phyloP scores from a whole-genome alignment of 2,888 invertebrate species.

The Mantis religiosa region DNA sequence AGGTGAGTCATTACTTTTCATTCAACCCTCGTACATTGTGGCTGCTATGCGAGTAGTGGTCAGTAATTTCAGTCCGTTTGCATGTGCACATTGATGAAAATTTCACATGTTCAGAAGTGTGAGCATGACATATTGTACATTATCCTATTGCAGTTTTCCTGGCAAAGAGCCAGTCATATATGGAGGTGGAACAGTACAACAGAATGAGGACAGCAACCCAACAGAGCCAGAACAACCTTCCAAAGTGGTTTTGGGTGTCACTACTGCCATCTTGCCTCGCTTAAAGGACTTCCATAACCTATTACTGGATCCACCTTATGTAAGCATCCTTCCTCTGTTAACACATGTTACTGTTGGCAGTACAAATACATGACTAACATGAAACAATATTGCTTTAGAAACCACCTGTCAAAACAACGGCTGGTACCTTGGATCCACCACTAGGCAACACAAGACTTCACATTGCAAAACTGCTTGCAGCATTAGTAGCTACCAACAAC shows the following conservation, averaged over 20 bases:
- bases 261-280: constrained; percentile 60
- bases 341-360: no score
- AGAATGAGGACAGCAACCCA: constrained; percentile 8
- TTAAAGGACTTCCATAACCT: constrained; percentile 67
- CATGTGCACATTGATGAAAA: no score
- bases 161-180: neutral
- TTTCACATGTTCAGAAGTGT: no score
- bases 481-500: constrained; percentile 69
- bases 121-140: no score
- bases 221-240: constrained; percentile 55
- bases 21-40: no score
- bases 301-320: constrained; percentile 66
- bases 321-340: constrained; percentile 40
- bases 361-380: no score
- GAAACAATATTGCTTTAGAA: constrained; percentile 45
- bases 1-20: no score
- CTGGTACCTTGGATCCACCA: constrained; percentile 67
- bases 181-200: neutral
- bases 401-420: constrained; percentile 63
- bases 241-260: constrained; percentile 58
- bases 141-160: neutral
- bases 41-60: no score
- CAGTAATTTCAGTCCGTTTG: no score
- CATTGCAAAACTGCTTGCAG: constrained; percentile 73
- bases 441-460: constrained; percentile 77